These are phyloP conservation scores for Andinoacara biseriatus DNA, from an alignment of 2,113 vertebrate genomes.

Conservation along the genomic window DNA sequence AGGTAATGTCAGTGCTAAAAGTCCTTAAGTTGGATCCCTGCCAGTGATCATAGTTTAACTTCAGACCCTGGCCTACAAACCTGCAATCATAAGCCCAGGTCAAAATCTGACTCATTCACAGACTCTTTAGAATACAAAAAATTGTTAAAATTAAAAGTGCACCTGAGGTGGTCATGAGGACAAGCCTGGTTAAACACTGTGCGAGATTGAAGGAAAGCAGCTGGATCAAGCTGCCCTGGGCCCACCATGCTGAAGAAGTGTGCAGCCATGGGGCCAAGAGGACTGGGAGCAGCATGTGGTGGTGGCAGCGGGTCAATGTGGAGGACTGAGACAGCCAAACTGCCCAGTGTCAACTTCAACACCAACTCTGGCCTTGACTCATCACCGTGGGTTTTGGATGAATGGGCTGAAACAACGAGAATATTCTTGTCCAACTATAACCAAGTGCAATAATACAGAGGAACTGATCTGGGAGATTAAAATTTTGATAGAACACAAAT, in stretches of 20 bases:
- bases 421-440: neutral
- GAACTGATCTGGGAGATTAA: neutral
- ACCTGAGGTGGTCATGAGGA: constrained; percentile 97
- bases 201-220: constrained; percentile 87
- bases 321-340: constrained; percentile 90
- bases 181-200: constrained; percentile 91
- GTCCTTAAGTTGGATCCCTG: constrained; percentile 85
- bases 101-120: neutral
- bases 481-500: neutral
- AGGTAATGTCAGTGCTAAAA: constrained; percentile 89
- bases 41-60: constrained; percentile 91
- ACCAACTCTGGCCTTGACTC: constrained; percentile 95
- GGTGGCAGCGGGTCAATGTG: constrained; percentile 96
- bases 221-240: constrained; percentile 80
- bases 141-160: constrained; percentile 6
- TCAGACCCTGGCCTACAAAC: constrained; percentile 89
- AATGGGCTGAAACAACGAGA: constrained; percentile 84
- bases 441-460: neutral
- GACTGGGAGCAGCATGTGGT: constrained; percentile 86
- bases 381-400: constrained; percentile 89
- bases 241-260: constrained; percentile 90
- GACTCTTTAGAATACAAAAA: neutral
- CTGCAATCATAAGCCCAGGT: constrained; percentile 70
- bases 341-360: constrained; percentile 86
- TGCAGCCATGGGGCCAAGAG: constrained; percentile 87